A percentile compares a stretch with the other conserved stretches of the same genome.
Evolutionary conservation across 2,888 invertebrate species (phyloP).

Genomic region (Caenorhabditis zanzibari): DNA sequence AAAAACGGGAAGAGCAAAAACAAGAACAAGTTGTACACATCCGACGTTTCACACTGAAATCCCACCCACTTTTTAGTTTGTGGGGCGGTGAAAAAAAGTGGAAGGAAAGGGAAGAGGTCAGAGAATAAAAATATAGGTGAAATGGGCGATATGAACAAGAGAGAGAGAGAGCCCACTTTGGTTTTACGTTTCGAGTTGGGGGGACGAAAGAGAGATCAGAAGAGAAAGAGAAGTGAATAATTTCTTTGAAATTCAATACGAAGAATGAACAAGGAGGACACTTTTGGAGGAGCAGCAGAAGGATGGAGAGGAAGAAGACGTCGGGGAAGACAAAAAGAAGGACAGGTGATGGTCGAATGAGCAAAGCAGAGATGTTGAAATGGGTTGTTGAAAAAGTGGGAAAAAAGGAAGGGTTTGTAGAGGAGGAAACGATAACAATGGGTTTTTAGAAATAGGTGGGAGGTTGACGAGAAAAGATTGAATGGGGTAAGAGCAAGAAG

Average conservation of each 20-base stretch:
- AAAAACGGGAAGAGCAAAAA: neutral
- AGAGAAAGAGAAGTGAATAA: conserved; percentile 38
- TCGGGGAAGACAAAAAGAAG: conserved; percentile 7
- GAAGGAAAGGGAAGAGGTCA: conserved; percentile 15
- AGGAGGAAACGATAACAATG: conserved; percentile 30
- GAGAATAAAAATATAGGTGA: conserved; percentile 41
- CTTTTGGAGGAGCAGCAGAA: conserved; percentile 20
- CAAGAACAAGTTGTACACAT: conserved; percentile 36
- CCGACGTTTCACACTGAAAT: conserved; percentile 32
- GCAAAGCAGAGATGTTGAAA: conserved; percentile 39
- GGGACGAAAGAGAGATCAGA: conserved; percentile 33
- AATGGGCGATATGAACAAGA: conserved; percentile 6
- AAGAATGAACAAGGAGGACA: conserved; percentile 14
- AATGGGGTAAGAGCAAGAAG: conserved; percentile 14
- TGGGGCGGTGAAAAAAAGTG: conserved; percentile 12
- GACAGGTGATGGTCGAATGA: conserved; percentile 54
- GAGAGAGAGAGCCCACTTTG: conserved; percentile 9
- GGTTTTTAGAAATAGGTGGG: conserved; percentile 27
- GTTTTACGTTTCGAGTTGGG: conserved; percentile 31
- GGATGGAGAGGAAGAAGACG: conserved; percentile 19
- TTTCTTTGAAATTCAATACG: conserved; percentile 51
- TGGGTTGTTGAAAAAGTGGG: conserved; percentile 30
- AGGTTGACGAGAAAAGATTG: conserved; percentile 14
- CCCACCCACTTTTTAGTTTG: conserved; percentile 48
- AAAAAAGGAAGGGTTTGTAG: neutral